These are phyloP conservation scores for Lepidochrysops patricia DNA, from an alignment of 2,888 invertebrate genomes.

Conservation along the genomic window DNA sequence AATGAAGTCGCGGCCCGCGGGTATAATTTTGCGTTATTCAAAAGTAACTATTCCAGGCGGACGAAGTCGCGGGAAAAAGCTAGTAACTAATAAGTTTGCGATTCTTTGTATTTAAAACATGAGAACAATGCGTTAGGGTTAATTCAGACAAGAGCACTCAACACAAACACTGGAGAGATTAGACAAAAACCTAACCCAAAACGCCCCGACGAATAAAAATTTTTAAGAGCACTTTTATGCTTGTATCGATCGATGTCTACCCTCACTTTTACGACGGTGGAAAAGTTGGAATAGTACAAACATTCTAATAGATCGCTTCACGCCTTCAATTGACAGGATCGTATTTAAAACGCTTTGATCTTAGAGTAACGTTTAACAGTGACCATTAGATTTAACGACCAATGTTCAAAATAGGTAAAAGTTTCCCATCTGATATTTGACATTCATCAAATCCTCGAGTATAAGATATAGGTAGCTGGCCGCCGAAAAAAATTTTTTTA, in stretches of 20 bases:
- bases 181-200: conserved; percentile 2
- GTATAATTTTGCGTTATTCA: too few species aligned
- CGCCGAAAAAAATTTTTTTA: too few species aligned
- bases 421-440: not conserved
- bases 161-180: not conserved
- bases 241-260: conserved; percentile 3
- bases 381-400: not conserved
- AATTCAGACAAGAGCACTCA: not conserved
- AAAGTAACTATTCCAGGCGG: too few species aligned
- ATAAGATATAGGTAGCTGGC: too few species aligned
- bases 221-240: not conserved
- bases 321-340: not conserved
- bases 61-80: too few species aligned
- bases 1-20: too few species aligned
- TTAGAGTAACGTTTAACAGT: not conserved
- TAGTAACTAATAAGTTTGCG: not conserved
- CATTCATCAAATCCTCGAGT: too few species aligned
- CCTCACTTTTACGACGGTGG: not conserved
- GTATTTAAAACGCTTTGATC: not conserved
- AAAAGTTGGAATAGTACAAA: not conserved
- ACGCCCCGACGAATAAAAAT: not conserved
- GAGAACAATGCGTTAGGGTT: conserved; percentile 2
- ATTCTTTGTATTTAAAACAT: not conserved
- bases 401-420: not conserved
- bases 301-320: not conserved